Conservation (phyloP, 2,888 invertebrate genomes). For the Leptinotarsa tumamoca region DNA sequence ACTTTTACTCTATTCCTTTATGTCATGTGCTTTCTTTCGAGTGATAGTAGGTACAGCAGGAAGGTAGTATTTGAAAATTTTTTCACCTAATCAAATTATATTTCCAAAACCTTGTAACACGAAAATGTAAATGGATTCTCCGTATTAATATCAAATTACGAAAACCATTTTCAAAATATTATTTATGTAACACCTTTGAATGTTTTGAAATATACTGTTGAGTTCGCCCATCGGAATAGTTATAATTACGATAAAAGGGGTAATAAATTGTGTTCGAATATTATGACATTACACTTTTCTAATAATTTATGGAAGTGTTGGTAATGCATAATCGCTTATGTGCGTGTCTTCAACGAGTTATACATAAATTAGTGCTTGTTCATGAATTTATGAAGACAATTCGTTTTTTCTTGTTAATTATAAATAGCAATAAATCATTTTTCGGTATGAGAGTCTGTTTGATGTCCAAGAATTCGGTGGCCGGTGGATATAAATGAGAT, state of each 20-base stretch:
- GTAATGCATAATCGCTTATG: not conserved
- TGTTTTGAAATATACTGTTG: constrained; percentile 3
- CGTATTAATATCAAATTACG: not conserved
- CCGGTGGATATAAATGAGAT: not conserved
- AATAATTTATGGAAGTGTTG: not conserved
- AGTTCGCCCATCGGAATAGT: not conserved
- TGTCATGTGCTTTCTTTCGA: too few relatives aligned
- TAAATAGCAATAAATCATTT: not conserved
- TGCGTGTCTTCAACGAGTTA: not conserved
- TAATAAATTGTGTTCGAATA: constrained; percentile 2
- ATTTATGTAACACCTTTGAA: not conserved
- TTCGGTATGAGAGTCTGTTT: not conserved
- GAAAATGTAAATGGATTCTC: not conserved
- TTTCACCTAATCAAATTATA: not conserved
- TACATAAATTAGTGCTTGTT: constrained; percentile 8
- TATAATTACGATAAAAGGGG: constrained; percentile 4
- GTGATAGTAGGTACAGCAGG: too few relatives aligned
- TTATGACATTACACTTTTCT: constrained; percentile 2
- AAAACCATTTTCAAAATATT: not conserved
- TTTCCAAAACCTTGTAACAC: not conserved
- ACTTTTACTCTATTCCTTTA: too few relatives aligned
- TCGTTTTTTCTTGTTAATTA: constrained; percentile 1
- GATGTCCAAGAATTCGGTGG: not conserved
- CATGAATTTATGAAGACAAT: constrained; percentile 1
- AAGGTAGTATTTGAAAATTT: too few relatives aligned